These are phyloP conservation scores for Tetraneura akinire DNA, from an alignment of 1,140 invertebrate species.

Conservation along the genomic window DNA sequence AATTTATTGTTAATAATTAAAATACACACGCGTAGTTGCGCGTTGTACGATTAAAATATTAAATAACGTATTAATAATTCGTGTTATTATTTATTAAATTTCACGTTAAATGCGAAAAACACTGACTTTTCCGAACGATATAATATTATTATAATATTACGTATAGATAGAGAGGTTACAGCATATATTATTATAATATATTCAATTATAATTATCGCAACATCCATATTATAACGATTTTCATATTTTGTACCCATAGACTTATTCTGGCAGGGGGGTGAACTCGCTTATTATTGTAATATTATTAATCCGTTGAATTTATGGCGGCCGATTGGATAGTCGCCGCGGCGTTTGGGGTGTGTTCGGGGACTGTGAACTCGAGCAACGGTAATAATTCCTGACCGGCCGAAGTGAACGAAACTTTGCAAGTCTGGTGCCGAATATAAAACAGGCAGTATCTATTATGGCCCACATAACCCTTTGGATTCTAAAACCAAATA, in stretches of 20 bases:
- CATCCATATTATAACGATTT: background rate
- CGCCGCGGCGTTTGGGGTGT: background rate
- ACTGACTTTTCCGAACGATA: too few species aligned
- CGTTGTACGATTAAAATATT: too few species aligned
- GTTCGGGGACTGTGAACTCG: background rate
- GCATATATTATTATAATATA: too few species aligned
- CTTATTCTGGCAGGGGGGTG: background rate
- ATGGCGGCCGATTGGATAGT: conserved; percentile 7
- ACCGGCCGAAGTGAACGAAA: conserved; percentile 23
- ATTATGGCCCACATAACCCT: background rate
- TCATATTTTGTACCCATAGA: background rate
- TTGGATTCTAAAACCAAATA: conserved; percentile 26
- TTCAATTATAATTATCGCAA: conserved; percentile 12
- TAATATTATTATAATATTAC: too few species aligned
- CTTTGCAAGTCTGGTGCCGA: conserved; percentile 32
- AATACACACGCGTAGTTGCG: too few species aligned
- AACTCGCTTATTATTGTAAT: background rate
- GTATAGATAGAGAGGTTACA: too few species aligned
- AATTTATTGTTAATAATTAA: too few species aligned
- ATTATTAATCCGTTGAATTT: conserved; percentile 32
- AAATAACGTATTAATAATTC: too few species aligned
- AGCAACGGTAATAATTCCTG: conserved; percentile 37
- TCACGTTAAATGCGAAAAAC: too few species aligned
- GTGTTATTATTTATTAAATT: too few species aligned
- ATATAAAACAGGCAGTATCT: conserved; percentile 25